These are phyloP conservation scores for Halcyon smyrnensis DNA, from an alignment of 2,797 vertebrate genomes.

Conservation along the genomic window DNA sequence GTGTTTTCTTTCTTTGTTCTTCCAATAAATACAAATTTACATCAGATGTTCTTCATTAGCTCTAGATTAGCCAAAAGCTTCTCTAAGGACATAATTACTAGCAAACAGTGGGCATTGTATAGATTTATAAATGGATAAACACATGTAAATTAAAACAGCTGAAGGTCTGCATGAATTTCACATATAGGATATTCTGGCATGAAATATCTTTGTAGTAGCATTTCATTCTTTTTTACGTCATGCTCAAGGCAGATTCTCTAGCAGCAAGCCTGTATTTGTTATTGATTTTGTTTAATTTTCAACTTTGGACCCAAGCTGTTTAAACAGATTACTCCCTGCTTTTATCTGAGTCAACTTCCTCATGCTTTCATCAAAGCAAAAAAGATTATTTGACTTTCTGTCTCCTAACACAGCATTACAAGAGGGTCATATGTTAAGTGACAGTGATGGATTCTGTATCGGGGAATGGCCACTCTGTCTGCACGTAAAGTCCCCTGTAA, in stretches of 20 bases:
- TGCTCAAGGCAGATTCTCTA: neutral
- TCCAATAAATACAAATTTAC: neutral
- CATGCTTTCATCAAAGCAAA: constrained; percentile 55
- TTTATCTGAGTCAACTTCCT: constrained; percentile 62
- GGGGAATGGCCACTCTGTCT: neutral
- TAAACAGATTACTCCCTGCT: constrained; percentile 63
- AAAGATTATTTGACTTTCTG: constrained; percentile 58
- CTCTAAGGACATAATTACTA: neutral
- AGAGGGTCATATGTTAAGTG: constrained; percentile 4
- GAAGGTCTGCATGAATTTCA: neutral
- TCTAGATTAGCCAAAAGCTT: neutral
- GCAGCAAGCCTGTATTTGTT: neutral
- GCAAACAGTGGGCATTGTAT: neutral
- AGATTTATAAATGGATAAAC: neutral
- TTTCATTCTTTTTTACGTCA: neutral
- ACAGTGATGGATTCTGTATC: neutral
- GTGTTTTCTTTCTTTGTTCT: constrained; percentile 5
- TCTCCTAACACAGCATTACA: constrained; percentile 31
- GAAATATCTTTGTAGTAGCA: neutral
- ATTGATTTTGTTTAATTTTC: constrained; percentile 64
- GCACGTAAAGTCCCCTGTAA: neutral
- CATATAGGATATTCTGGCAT: neutral
- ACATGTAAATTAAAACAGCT: neutral
- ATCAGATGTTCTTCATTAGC: neutral
- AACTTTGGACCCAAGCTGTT: constrained; percentile 61